phyloP scores from a whole-genome alignment of 35 echinoderm and acorn worm genomes.

The Lytechinus variegatus region DNA sequence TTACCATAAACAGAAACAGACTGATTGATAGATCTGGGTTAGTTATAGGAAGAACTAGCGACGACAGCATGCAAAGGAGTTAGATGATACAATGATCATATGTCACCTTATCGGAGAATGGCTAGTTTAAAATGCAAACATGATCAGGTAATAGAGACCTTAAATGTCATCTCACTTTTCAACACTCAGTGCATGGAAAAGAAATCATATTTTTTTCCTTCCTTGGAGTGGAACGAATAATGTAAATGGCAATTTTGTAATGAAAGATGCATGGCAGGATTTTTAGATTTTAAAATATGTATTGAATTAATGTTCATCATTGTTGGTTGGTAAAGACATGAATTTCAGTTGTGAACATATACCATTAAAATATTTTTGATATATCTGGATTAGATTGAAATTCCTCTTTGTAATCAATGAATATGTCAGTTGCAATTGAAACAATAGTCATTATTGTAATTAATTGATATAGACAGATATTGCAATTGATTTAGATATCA shows the following conservation, averaged over 20 bases:
- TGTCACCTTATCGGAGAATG: background rate
- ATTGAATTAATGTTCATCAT: too few relatives aligned
- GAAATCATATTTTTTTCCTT: background rate
- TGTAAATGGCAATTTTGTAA: background rate
- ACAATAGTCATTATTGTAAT: too few relatives aligned
- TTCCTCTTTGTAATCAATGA: too few relatives aligned
- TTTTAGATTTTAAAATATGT: too few relatives aligned
- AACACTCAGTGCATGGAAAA: background rate
- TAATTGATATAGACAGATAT: too few relatives aligned
- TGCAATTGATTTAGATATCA: too few relatives aligned
- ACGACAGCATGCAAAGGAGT: background rate
- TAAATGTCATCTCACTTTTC: background rate
- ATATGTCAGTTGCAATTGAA: too few relatives aligned
- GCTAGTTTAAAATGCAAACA: constrained; percentile 4
- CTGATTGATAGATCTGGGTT: background rate
- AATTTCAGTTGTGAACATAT: too few relatives aligned
- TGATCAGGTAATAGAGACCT: background rate
- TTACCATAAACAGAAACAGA: background rate
- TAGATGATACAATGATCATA: background rate
- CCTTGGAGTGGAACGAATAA: background rate
- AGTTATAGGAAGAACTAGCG: background rate
- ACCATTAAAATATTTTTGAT: too few relatives aligned
- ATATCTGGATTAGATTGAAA: too few relatives aligned
- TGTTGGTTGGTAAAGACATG: too few relatives aligned
- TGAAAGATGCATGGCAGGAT: too few relatives aligned